Percentiles rank a stretch among this genome's conserved stretches.
Conservation (phyloP, 2,113 vertebrate species). For the Chaenocephalus aceratus region DNA sequence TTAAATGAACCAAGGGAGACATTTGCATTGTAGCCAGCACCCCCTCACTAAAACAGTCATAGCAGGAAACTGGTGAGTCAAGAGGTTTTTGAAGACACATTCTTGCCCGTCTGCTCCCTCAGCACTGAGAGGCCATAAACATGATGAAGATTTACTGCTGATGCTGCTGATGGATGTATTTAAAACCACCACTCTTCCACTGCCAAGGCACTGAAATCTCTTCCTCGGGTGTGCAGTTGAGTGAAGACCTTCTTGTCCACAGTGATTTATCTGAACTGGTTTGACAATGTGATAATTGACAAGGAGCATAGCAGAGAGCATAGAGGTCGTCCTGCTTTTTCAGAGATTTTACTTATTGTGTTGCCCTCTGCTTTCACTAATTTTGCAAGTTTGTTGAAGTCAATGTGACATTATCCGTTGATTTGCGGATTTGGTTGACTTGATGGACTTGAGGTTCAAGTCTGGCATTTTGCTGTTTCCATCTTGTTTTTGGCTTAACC, state of each 20-base stretch:
- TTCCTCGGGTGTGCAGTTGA: slow-evolving; percentile 52
- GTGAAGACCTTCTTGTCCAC: slow-evolving; percentile 18
- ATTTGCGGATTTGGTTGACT: too few species aligned
- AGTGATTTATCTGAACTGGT: slow-evolving; percentile 50
- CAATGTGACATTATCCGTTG: too few species aligned
- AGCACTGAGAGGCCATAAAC: slow-evolving; percentile 61
- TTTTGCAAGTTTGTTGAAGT: neutral
- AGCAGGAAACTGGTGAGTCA: slow-evolving; percentile 47
- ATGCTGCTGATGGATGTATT: slow-evolving; percentile 70
- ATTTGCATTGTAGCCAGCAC: neutral
- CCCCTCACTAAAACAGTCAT: slow-evolving; percentile 3
- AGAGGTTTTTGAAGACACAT: slow-evolving; percentile 49
- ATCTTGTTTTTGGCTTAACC: too few species aligned
- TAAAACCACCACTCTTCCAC: slow-evolving; percentile 58
- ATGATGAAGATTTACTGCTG: slow-evolving; percentile 70
- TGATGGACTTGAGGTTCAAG: too few species aligned
- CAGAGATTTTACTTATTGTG: neutral
- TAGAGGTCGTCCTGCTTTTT: neutral
- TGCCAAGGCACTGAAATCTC: slow-evolving; percentile 56
- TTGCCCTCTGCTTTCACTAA: neutral
- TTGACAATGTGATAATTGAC: slow-evolving; percentile 63
- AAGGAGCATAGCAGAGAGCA: slow-evolving; percentile 18
- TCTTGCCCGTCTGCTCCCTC: slow-evolving; percentile 57
- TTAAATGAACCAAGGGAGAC: neutral
- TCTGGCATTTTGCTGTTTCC: too few species aligned